These are phyloP conservation scores for Orthosia cruda DNA, from an alignment of 2,888 invertebrate genomes.

Conservation along the genomic window DNA sequence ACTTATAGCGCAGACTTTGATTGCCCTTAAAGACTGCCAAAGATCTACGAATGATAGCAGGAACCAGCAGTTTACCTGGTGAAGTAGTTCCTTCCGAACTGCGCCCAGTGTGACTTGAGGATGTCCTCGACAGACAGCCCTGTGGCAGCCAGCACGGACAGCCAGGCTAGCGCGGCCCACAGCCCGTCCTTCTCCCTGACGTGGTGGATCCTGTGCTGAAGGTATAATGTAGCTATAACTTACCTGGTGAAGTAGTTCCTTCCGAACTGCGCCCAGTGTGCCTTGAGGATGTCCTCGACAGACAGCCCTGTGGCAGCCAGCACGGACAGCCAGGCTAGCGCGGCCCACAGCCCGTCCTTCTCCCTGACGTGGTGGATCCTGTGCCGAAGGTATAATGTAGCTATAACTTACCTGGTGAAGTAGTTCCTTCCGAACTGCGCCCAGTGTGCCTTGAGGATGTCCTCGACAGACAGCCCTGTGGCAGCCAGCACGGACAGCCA, in stretches of 20 bases:
- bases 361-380: slow-evolving; percentile 99
- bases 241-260: slow-evolving; percentile 99
- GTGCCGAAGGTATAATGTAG: slow-evolving; percentile 99
- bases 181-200: slow-evolving; percentile 99
- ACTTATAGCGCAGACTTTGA: too few relatives aligned
- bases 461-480: slow-evolving; percentile 95
- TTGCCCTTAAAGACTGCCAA: not conserved
- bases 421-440: slow-evolving; percentile 98
- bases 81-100: slow-evolving; percentile 99
- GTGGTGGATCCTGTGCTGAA: slow-evolving; percentile 99
- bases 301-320: slow-evolving; percentile 94
- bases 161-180: slow-evolving; percentile 99
- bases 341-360: slow-evolving; percentile 99
- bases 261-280: slow-evolving; percentile 98
- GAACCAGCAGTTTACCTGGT: slow-evolving; percentile 93
- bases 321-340: slow-evolving; percentile 98
- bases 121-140: slow-evolving; percentile 96
- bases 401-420: slow-evolving; percentile 96
- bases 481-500: slow-evolving; percentile 98
- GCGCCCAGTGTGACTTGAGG: slow-evolving; percentile 96
- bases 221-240: slow-evolving; percentile 95
- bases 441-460: slow-evolving; percentile 97
- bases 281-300: slow-evolving; percentile 96
- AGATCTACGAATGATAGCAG: not conserved
- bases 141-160: slow-evolving; percentile 96